Conservation (phyloP, 2,113 vertebrate species). For the Neotoma lepida region DNA sequence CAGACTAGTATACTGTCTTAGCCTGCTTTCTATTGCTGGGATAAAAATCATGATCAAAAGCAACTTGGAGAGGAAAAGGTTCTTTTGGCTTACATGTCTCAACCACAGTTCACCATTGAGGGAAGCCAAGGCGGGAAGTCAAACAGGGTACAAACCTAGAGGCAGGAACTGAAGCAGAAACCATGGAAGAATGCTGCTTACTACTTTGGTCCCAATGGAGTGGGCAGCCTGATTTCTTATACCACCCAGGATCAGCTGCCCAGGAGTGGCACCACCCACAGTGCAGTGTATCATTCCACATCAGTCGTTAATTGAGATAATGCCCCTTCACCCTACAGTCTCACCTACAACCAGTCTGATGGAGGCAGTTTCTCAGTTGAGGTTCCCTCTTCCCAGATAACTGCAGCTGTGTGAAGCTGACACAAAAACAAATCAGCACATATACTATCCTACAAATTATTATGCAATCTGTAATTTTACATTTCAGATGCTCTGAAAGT, state of each 20-base stretch:
- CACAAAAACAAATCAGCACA: background rate
- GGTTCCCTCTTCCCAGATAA: background rate
- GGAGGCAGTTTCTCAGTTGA: background rate
- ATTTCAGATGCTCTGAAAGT: background rate
- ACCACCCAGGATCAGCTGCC: background rate
- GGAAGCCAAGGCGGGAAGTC: background rate
- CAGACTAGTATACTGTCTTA: background rate
- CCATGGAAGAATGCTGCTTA: background rate
- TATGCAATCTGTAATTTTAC: background rate
- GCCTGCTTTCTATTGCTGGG: background rate
- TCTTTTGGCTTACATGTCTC: background rate
- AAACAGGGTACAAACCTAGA: background rate
- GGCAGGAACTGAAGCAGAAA: background rate
- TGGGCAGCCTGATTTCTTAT: background rate
- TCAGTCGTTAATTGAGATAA: background rate
- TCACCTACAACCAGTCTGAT: background rate
- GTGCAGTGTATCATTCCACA: background rate
- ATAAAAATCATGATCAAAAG: background rate
- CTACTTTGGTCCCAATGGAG: background rate
- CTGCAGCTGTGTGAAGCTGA: background rate
- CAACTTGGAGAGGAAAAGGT: background rate
- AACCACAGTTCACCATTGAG: background rate
- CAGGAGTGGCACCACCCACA: background rate
- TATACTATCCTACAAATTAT: background rate
- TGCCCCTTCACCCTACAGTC: too few species aligned